Evolutionary conservation across 2,113 vertebrate genomes (phyloP).

Genomic region (Mastomys natalensis): DNA sequence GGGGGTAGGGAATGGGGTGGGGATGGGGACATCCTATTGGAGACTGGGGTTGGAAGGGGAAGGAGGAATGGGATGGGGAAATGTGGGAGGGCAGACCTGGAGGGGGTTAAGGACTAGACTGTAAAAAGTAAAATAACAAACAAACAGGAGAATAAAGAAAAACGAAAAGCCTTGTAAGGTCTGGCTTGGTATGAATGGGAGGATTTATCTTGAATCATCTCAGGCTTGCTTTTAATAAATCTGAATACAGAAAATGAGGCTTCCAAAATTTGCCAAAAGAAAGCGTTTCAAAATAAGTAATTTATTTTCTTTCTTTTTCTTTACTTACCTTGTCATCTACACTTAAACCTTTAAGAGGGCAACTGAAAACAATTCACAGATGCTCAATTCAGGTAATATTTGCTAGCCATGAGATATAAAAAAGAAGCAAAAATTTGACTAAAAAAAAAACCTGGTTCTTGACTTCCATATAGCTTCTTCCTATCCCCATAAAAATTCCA

Average conservation of each 20-base stretch:
- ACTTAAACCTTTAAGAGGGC: neutral
- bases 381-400: neutral
- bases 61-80: too few relatives aligned
- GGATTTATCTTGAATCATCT: neutral
- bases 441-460: neutral
- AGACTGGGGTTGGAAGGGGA: too few relatives aligned
- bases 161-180: neutral
- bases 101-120: too few relatives aligned
- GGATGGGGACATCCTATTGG: too few relatives aligned
- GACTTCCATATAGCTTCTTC: neutral
- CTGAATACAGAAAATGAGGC: constrained; percentile 25
- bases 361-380: neutral
- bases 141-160: too few relatives aligned
- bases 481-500: neutral
- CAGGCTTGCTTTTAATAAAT: neutral
- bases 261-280: constrained; percentile 13
- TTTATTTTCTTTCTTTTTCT: neutral
- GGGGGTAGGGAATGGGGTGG: rapidly evolving
- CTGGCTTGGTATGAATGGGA: neutral
- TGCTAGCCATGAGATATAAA: neutral
- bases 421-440: neutral
- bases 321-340: neutral
- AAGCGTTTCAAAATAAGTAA: neutral
- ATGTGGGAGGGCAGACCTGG: too few relatives aligned
- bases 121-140: too few relatives aligned